These are phyloP conservation scores for Podilymbus podiceps DNA, from an alignment of 2,113 vertebrate species.

Conservation along the genomic window DNA sequence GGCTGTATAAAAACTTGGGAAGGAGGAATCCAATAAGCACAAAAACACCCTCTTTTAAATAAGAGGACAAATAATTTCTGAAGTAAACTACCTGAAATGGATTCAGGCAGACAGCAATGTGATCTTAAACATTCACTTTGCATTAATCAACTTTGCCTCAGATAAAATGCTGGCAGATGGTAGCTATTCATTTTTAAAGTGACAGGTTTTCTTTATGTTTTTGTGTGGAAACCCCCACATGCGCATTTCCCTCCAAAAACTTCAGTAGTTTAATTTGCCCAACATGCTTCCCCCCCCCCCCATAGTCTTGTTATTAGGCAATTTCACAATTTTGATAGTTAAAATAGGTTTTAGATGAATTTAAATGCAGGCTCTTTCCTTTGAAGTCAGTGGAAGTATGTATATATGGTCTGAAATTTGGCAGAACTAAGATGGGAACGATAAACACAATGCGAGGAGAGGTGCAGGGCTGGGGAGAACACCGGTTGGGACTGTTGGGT, in stretches of 20 bases:
- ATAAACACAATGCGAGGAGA: not conserved
- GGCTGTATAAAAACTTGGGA: not conserved
- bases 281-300: not conserved
- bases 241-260: constrained; percentile 59
- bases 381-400: not conserved
- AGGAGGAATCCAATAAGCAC: not conserved
- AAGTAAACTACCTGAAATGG: constrained; percentile 64
- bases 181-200: constrained; percentile 71
- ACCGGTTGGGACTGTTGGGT: not conserved
- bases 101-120: constrained; percentile 59
- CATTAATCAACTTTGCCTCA: constrained; percentile 72
- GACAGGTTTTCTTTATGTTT: constrained; percentile 70
- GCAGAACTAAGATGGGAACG: not conserved
- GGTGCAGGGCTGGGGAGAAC: not conserved
- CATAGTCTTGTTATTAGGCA: not conserved
- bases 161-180: constrained; percentile 76
- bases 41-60: not conserved
- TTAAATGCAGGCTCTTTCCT: not conserved
- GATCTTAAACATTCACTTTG: constrained; percentile 66
- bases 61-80: not conserved
- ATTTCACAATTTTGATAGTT: constrained; percentile 26
- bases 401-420: not conserved
- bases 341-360: constrained; percentile 21
- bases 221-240: constrained; percentile 56
- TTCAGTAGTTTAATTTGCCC: constrained; percentile 64